phyloP scores from a whole-genome alignment of 2,888 invertebrate species.

The Macrophya alboannulata region DNA sequence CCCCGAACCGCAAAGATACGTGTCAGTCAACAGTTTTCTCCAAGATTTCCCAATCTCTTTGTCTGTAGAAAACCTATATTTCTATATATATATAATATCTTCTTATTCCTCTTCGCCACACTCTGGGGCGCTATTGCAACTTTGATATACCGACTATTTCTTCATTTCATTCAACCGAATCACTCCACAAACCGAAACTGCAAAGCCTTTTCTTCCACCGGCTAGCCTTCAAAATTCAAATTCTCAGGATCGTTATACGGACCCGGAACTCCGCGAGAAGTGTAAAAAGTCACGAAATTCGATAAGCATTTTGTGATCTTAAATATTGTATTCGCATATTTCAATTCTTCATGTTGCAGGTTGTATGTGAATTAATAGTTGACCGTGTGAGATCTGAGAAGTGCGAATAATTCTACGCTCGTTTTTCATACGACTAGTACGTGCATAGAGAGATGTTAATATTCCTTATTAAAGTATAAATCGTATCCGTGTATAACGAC shows the following conservation, averaged over 20 bases:
- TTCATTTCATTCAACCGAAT: background rate
- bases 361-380: background rate
- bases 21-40: conserved; percentile 16
- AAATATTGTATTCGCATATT: background rate
- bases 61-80: background rate
- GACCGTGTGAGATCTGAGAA: background rate
- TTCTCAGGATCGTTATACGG: background rate
- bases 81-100: background rate
- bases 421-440: background rate
- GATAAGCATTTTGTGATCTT: background rate
- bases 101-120: background rate
- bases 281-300: background rate
- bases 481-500: conserved; percentile 43
- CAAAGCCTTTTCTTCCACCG: background rate
- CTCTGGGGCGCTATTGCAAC: background rate
- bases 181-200: background rate
- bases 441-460: conserved; percentile 63
- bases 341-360: background rate
- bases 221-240: background rate
- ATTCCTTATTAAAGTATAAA: conserved; percentile 65
- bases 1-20: conserved; percentile 28
- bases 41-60: conserved; percentile 29
- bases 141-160: background rate
- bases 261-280: no score
- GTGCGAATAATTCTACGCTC: background rate